Conservation (phyloP, 2,888 invertebrate species). For the Parnassius smintheus region DNA sequence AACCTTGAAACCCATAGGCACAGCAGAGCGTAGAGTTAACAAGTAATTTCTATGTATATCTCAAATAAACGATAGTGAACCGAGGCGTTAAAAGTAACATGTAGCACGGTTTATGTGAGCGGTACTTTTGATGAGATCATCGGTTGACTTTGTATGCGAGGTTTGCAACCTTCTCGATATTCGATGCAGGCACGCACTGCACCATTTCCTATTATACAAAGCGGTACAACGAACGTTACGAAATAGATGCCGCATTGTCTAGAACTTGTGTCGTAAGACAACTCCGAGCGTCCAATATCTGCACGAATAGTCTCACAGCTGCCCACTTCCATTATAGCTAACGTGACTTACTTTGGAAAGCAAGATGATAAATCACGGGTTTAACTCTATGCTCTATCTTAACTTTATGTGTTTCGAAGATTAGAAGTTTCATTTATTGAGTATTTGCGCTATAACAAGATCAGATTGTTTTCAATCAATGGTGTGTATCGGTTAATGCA, state of each 20-base stretch:
- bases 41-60: constrained; percentile 77
- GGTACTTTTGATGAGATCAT: constrained; percentile 80
- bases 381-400: too few species aligned
- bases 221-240: constrained; percentile 63
- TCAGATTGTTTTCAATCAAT: too few species aligned
- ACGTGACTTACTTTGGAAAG: constrained; percentile 17
- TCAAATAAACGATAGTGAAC: constrained; percentile 81
- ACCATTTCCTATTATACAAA: constrained; percentile 76
- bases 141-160: constrained; percentile 72
- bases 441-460: too few species aligned
- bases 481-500: too few species aligned
- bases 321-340: constrained; percentile 37
- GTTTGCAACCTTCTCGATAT: constrained; percentile 69
- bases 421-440: too few species aligned
- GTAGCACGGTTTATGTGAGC: constrained; percentile 77
- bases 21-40: constrained; percentile 51
- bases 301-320: constrained; percentile 23
- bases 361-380: neutral
- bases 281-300: constrained; percentile 34
- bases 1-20: constrained; percentile 26
- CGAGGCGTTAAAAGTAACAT: constrained; percentile 79
- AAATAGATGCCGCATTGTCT: constrained; percentile 73
- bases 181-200: constrained; percentile 68
- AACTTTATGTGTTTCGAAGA: too few species aligned
- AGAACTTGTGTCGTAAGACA: neutral